Percentiles rank a stretch among this genome's conserved stretches.
Evolutionary conservation across 2,888 invertebrate genomes (phyloP).

Genomic region (Tenthredo notha): DNA sequence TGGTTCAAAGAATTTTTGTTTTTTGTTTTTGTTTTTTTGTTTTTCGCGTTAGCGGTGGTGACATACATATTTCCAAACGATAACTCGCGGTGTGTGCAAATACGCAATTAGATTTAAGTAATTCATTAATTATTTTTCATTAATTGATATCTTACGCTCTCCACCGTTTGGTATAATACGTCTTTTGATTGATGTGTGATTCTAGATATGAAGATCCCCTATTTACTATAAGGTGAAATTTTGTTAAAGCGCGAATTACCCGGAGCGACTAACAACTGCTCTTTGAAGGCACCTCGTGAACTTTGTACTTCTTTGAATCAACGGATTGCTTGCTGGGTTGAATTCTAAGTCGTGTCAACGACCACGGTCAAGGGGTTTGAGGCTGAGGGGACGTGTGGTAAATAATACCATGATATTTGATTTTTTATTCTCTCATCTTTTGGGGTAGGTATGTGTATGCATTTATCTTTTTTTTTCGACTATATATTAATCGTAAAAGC

Average conservation of each 20-base stretch:
- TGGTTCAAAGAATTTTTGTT: slow-evolving; percentile 22
- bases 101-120: neutral
- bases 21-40: neutral
- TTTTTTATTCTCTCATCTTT: neutral
- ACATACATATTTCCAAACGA: neutral
- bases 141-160: slow-evolving; percentile 4
- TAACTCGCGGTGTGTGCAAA: neutral
- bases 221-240: neutral
- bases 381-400: neutral
- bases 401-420: slow-evolving; percentile 16
- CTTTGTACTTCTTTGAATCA: slow-evolving; percentile 52
- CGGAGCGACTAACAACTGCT: slow-evolving; percentile 46
- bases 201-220: neutral
- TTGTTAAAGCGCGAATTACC: slow-evolving; percentile 1
- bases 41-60: neutral
- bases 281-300: slow-evolving; percentile 52
- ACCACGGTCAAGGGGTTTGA: slow-evolving; percentile 14
- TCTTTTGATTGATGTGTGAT: neutral
- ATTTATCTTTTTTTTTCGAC: slow-evolving; percentile 3
- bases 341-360: slow-evolving; percentile 13
- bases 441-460: neutral
- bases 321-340: slow-evolving; percentile 51
- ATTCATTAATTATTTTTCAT: neutral
- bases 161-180: neutral
- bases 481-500: slow-evolving; percentile 21